These are phyloP conservation scores for Yponomeuta sedellus DNA, from an alignment of 2,888 invertebrate genomes.

Conservation along the genomic window DNA sequence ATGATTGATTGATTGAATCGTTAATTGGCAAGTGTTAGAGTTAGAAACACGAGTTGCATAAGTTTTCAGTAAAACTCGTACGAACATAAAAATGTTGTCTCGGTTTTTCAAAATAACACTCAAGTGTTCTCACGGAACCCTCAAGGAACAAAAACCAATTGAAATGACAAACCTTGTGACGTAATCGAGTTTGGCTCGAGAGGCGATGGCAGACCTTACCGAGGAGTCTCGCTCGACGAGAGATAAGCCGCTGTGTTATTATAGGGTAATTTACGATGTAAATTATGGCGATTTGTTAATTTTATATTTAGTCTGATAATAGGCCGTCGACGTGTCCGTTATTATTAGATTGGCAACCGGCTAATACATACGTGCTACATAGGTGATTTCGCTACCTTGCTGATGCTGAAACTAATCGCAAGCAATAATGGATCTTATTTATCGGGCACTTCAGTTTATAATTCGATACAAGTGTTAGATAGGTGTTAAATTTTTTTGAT, in stretches of 20 bases:
- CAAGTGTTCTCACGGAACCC: too few species aligned
- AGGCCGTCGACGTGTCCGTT: constrained; percentile 42
- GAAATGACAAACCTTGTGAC: not conserved
- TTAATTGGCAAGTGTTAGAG: too few species aligned
- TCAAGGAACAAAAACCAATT: too few species aligned
- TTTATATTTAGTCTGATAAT: constrained; percentile 53
- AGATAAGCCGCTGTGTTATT: constrained; percentile 67
- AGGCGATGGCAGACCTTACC: constrained; percentile 15
- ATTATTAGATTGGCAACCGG: constrained; percentile 31
- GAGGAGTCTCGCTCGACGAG: constrained; percentile 54
- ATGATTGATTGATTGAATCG: too few species aligned
- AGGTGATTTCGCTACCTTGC: not conserved
- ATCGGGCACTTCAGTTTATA: too few species aligned
- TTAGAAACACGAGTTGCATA: too few species aligned
- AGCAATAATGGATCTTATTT: not conserved
- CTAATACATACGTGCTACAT: not conserved
- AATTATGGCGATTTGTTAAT: constrained; percentile 72
- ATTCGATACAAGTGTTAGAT: too few species aligned
- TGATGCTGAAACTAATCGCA: not conserved
- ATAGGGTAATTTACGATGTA: constrained; percentile 65
- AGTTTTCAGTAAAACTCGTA: too few species aligned
- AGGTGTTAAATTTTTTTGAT: too few species aligned
- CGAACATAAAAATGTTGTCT: too few species aligned
- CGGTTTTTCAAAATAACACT: too few species aligned
- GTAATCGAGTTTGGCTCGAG: not conserved